phyloP scores from a whole-genome alignment of 2,113 vertebrate species.

The Hippocampus abdominalis region DNA sequence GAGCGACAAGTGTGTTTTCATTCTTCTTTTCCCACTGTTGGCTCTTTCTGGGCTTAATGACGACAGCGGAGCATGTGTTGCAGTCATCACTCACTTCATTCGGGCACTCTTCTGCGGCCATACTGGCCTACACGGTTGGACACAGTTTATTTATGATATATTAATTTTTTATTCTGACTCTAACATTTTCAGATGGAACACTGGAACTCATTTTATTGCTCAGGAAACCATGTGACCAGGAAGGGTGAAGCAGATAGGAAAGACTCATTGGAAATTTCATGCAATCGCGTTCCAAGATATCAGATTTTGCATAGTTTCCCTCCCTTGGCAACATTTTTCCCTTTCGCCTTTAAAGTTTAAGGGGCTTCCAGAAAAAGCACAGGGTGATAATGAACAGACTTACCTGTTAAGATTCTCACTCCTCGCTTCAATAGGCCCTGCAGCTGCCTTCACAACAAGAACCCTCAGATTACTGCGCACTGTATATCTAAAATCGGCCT shows the following conservation, averaged over 20 bases:
- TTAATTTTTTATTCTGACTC: slow-evolving; percentile 15
- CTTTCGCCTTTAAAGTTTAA: slow-evolving; percentile 38
- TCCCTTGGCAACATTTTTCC: slow-evolving; percentile 35
- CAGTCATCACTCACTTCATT: neutral
- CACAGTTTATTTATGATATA: slow-evolving; percentile 13
- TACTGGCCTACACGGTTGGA: neutral
- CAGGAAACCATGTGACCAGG: slow-evolving; percentile 45
- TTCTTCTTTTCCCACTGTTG: slow-evolving; percentile 30
- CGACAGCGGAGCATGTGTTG: slow-evolving; percentile 20
- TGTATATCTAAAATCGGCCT: slow-evolving; percentile 19
- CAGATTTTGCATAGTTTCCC: slow-evolving; percentile 36
- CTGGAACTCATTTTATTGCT: slow-evolving; percentile 27
- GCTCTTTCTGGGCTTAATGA: slow-evolving; percentile 18
- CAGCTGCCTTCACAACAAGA: slow-evolving; percentile 7
- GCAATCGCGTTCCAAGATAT: slow-evolving; percentile 48
- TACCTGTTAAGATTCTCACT: neutral
- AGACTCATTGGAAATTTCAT: slow-evolving; percentile 53
- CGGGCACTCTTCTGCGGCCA: neutral
- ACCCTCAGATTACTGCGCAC: slow-evolving; percentile 11
- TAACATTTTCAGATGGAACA: slow-evolving; percentile 49
- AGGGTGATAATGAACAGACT: slow-evolving; percentile 50
- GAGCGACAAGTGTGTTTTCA: slow-evolving; percentile 57
- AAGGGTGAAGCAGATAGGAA: slow-evolving; percentile 48
- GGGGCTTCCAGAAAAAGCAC: slow-evolving; percentile 29
- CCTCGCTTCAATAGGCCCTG: neutral